Base-by-base conservation (phyloP, 2,797 vertebrate species). In the Gymnocypris eckloni region DNA sequence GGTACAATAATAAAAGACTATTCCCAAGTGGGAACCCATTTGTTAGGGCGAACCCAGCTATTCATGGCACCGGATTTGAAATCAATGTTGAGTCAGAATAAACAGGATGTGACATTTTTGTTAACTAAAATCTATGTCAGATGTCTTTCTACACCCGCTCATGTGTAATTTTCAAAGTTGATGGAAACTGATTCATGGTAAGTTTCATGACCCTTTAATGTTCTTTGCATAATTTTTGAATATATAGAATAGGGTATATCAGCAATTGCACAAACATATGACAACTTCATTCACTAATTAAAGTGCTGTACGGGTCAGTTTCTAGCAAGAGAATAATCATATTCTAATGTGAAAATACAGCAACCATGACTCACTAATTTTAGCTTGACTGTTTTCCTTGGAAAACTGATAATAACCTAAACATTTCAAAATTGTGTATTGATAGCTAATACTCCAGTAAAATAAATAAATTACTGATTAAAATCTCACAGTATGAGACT, bases 401-500 rank as follows among this genome's bases (percentile, higher is more conserved):
- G 22, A 84, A 67, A 77, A 83, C 25, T 50, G 12, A 64, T 79
- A 28, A 8, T 45, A 45, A 39, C 39, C 28, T 64, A 64, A 18
- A 79, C 45, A 28, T 45, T 4, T n/a, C 33, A 70, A 18, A 39
- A 39, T 3, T 52, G 18, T 70, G 66, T 25, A 52, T 71, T 59
- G 67, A 6, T 59, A n/a, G 6, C 43, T 50, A 66, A 80, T 67
- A 67, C 25, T 59, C 37, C 37, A 59, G 67, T 72, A 43, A 54
- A 67, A 39, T 1, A 39, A 56, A 41, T 3, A 3, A 39, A 4
- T 41, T 81, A 61, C 33, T 54, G 50, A 82, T 71, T 10, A 48
- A 66, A 67, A 67, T 67, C 43, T 69, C 45, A 69, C 64, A 52
- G 64, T 69, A 25, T 72, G 69, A 72, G n/a, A 82, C 80, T 56